Evolutionary conservation across 2,113 vertebrate species (phyloP).

Genomic region (Hipposideros armiger): DNA sequence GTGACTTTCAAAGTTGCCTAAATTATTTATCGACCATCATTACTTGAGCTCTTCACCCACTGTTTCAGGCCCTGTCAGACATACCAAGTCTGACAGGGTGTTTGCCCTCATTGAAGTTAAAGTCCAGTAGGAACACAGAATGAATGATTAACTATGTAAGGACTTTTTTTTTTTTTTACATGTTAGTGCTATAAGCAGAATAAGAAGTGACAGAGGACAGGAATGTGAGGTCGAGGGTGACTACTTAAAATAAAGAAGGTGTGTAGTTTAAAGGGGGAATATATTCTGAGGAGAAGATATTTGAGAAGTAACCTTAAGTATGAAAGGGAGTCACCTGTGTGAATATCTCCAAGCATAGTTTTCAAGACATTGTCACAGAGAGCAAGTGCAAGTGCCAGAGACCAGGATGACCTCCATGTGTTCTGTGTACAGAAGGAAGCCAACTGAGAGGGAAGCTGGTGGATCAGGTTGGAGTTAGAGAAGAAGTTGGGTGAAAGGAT

Average conservation of each 20-base stretch:
- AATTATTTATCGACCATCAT: not conserved
- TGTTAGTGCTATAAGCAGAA: not conserved
- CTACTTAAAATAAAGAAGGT: not conserved
- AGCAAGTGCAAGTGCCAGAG: not conserved
- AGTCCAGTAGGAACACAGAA: not conserved
- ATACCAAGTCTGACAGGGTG: not conserved
- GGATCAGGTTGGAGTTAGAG: not conserved
- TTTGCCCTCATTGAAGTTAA: not conserved
- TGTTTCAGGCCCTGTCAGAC: not conserved
- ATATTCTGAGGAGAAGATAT: not conserved
- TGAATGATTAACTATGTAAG: not conserved
- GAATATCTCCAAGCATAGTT: not conserved
- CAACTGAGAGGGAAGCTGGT: not conserved
- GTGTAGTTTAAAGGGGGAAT: not conserved
- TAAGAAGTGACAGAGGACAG: not conserved
- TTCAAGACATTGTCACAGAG: not conserved
- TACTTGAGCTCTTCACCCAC: not conserved
- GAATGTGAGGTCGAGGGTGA: not conserved
- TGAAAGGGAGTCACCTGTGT: not conserved
- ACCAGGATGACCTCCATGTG: rapidly evolving
- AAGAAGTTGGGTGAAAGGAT: not conserved
- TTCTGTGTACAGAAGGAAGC: not conserved
- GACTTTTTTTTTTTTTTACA: not conserved
- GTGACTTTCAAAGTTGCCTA: not conserved
- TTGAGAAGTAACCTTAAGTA: not conserved